phyloP scores from a whole-genome alignment of 2,797 vertebrate species.

The Lerista edwardsae region DNA sequence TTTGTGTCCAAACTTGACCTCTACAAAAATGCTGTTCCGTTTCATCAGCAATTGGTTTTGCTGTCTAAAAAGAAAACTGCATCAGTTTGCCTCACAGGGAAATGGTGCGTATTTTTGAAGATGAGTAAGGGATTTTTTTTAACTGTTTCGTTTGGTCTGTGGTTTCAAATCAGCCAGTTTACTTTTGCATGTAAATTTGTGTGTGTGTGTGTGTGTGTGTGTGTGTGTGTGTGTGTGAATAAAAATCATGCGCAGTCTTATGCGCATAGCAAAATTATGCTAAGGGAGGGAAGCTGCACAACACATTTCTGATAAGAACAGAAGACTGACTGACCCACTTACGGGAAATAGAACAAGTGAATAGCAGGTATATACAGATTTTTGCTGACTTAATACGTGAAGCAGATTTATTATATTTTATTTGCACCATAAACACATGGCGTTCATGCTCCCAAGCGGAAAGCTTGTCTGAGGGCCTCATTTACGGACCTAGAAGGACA shows the following conservation, averaged over 20 bases:
- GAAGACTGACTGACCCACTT: conserved; percentile 54
- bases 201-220: not conserved
- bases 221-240: conserved; percentile 14
- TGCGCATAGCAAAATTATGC: too few species aligned
- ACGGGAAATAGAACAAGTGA: conserved; percentile 54
- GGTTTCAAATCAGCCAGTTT: conserved; percentile 47
- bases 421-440: conserved; percentile 51
- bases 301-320: conserved; percentile 52
- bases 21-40: conserved; percentile 30
- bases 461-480: conserved; percentile 69
- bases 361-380: conserved; percentile 38
- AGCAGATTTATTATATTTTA: conserved; percentile 29
- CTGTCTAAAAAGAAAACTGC: not conserved
- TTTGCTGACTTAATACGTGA: conserved; percentile 13
- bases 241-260: conserved; percentile 57
- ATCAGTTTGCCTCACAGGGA: conserved; percentile 2
- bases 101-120: not conserved
- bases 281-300: conserved; percentile 49
- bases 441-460: conserved; percentile 66
- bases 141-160: conserved; percentile 25
- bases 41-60: not conserved
- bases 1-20: not conserved
- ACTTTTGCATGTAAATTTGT: conserved; percentile 13
- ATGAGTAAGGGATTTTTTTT: conserved; percentile 16
- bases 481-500: conserved; percentile 66